phyloP scores from a whole-genome alignment of 2,888 invertebrate species.

The Shargacucullia verbasci region DNA sequence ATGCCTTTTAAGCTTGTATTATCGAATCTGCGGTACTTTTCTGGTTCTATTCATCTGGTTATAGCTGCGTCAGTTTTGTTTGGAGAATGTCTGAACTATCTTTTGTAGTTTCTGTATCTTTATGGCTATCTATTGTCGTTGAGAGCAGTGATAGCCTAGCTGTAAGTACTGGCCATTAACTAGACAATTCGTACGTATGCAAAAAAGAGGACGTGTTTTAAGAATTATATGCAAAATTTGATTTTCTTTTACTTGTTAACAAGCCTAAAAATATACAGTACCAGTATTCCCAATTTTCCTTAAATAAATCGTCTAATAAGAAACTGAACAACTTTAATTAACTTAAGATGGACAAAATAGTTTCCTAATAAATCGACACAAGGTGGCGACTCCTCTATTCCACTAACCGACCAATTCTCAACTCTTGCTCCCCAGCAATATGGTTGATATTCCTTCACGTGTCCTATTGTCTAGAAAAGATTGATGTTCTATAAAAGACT shows the following conservation, averaged over 20 bases:
- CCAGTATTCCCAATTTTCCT: background rate
- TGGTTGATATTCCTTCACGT: conserved; percentile 18
- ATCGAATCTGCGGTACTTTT: background rate
- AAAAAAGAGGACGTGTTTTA: no score
- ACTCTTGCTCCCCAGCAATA: background rate
- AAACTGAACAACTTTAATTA: conserved; percentile 47
- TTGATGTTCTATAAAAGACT: conserved; percentile 49
- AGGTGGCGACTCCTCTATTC: conserved; percentile 25
- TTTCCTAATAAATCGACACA: conserved; percentile 36
- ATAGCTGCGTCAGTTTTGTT: no score
- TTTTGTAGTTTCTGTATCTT: no score
- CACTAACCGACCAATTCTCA: conserved; percentile 8
- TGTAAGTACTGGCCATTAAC: no score
- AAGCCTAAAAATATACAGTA: background rate
- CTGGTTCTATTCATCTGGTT: no score
- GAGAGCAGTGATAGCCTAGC: no score
- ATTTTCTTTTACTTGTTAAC: background rate
- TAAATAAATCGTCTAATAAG: conserved; percentile 28
- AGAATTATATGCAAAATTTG: no score
- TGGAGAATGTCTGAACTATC: no score
- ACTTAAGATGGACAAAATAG: conserved; percentile 35
- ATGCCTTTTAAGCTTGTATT: conserved; percentile 3
- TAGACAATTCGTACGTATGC: no score
- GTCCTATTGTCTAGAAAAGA: conserved; percentile 19
- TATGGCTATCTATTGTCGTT: no score